Conservation (phyloP, 2,113 vertebrate species). For the Suricata suricatta region DNA sequence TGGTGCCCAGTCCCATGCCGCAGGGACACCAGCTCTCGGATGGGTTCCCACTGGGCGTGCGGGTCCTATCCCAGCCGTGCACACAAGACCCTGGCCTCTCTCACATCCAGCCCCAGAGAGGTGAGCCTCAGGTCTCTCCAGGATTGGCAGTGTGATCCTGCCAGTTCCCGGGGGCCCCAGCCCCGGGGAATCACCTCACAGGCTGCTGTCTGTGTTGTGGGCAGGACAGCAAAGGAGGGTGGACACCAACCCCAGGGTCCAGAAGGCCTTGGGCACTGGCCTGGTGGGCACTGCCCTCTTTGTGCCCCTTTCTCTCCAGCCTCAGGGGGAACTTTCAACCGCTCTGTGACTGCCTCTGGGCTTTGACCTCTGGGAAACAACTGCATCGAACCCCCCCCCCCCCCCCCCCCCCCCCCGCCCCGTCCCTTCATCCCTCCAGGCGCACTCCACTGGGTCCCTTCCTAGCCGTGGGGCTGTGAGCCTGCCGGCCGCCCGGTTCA, state of each 20-base stretch:
- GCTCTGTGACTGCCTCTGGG: background rate
- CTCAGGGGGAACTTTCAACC: background rate
- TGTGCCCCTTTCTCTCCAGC: background rate
- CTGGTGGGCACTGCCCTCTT: too few relatives aligned
- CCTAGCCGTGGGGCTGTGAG: background rate
- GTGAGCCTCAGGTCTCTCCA: too few relatives aligned
- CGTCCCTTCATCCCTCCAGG: background rate
- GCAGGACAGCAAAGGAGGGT: background rate
- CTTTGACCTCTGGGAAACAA: background rate
- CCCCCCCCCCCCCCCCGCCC: too few relatives aligned
- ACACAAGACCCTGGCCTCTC: rapidly evolving
- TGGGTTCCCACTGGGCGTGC: background rate
- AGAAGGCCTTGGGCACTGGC: background rate
- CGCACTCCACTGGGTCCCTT: too few relatives aligned
- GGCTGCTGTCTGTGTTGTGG: background rate
- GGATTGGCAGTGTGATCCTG: background rate
- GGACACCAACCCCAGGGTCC: background rate
- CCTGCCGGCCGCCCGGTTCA: background rate
- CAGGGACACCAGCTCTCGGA: rapidly evolving
- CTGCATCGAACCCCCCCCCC: rapidly evolving
- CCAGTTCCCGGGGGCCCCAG: background rate
- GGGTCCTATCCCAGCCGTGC: background rate
- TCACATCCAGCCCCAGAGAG: background rate
- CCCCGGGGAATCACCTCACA: background rate
- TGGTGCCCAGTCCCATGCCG: background rate